Conservation (phyloP, 2,888 invertebrate genomes). For the Scaptomyza caliginosa region DNA sequence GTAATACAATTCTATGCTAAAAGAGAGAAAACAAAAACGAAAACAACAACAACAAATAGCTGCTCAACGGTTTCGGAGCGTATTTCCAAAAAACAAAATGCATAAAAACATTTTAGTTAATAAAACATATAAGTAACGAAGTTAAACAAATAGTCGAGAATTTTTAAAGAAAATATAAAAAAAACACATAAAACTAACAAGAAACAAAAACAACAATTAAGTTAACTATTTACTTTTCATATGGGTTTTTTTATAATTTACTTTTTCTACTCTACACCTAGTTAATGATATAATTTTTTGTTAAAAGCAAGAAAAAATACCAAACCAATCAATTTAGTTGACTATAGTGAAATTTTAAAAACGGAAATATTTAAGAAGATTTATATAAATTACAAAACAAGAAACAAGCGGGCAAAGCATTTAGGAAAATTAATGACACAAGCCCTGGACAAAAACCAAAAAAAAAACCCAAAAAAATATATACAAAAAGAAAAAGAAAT, state of each 20-base stretch:
- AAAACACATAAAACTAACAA: slow-evolving; percentile 35
- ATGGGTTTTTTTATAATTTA: slow-evolving; percentile 73
- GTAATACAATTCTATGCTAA: slow-evolving; percentile 48
- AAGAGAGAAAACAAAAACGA: slow-evolving; percentile 31
- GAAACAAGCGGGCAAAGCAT: slow-evolving; percentile 61
- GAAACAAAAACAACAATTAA: slow-evolving; percentile 34
- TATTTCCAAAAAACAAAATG: slow-evolving; percentile 76
- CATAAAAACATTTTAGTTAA: slow-evolving; percentile 63
- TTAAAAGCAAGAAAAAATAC: no score
- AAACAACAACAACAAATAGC: slow-evolving; percentile 67
- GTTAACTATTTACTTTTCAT: slow-evolving; percentile 68
- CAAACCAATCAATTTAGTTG: slow-evolving; percentile 55
- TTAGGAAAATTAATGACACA: slow-evolving; percentile 71
- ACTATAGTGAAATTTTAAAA: slow-evolving; percentile 50
- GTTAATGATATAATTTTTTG: slow-evolving; percentile 60
- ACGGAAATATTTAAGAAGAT: slow-evolving; percentile 49
- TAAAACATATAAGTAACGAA: slow-evolving; percentile 25
- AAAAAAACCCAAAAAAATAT: slow-evolving; percentile 28
- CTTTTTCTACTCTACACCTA: slow-evolving; percentile 71
- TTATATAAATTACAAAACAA: slow-evolving; percentile 34
- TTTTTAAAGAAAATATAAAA: slow-evolving; percentile 34
- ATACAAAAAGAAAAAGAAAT: slow-evolving; percentile 62
- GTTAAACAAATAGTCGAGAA: slow-evolving; percentile 49
- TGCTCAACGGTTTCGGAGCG: slow-evolving; percentile 84
- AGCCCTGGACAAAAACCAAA: no score